A percentile compares a stretch with the other conserved stretches of the same genome.
phyloP scores from a whole-genome alignment of 2,888 invertebrate species.

The Hofmannophila pseudospretella region DNA sequence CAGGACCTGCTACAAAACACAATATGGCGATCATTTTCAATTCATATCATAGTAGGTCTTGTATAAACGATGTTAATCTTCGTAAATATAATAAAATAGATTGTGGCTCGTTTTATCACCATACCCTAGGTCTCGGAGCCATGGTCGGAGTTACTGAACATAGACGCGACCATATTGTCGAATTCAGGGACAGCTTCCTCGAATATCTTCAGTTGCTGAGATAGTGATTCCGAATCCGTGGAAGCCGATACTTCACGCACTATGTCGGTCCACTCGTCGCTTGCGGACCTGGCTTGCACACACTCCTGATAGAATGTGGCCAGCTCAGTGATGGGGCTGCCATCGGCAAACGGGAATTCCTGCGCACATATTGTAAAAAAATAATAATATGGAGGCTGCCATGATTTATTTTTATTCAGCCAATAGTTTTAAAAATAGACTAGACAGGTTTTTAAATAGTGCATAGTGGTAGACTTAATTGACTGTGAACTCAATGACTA shows the following conservation, averaged over 20 bases:
- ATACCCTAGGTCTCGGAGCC: conserved; percentile 37
- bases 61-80: too few species aligned
- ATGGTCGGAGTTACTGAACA: conserved; percentile 74
- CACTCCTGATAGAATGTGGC: conserved; percentile 89
- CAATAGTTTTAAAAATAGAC: too few species aligned
- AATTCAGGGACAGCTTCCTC: conserved; percentile 86
- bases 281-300: conserved; percentile 78
- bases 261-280: conserved; percentile 48
- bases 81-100: too few species aligned
- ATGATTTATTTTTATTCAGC: too few species aligned
- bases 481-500: too few species aligned
- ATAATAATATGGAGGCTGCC: too few species aligned
- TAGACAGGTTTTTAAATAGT: too few species aligned
- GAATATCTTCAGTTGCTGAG: conserved; percentile 84
- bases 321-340: conserved; percentile 84
- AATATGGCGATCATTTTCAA: neutral
- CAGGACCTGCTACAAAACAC: neutral
- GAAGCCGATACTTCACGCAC: conserved; percentile 30
- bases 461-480: too few species aligned
- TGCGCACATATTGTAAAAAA: too few species aligned
- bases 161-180: conserved; percentile 85
- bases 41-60: neutral
- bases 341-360: conserved; percentile 89
- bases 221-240: conserved; percentile 75
- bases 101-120: too few species aligned